Conservation (phyloP, 2,113 vertebrate species). For the Chionodraco myersi region DNA sequence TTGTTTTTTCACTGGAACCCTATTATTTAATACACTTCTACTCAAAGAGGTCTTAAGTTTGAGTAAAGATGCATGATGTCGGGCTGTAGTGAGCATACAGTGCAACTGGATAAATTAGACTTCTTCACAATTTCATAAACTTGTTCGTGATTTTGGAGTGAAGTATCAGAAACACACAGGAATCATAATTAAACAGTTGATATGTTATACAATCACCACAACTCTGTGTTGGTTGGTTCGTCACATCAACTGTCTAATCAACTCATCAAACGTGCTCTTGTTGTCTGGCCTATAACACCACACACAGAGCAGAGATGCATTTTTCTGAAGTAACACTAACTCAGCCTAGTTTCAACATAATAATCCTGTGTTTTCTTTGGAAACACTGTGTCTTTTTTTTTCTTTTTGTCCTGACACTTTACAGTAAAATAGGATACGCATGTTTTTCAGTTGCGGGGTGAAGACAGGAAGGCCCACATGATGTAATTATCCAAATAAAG, state of each 20-base stretch:
- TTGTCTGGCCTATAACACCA: background rate
- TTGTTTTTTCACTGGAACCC: no score
- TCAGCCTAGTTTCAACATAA: background rate
- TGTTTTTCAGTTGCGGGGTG: background rate
- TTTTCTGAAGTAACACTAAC: background rate
- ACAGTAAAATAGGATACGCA: background rate
- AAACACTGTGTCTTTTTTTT: background rate
- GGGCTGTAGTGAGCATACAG: no score
- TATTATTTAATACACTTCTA: no score
- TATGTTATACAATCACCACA: background rate
- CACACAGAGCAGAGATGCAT: background rate
- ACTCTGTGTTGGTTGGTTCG: conserved; percentile 32
- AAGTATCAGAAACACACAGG: background rate
- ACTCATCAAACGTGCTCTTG: conserved; percentile 25
- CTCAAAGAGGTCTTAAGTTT: no score
- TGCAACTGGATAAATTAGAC: no score
- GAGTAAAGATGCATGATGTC: no score
- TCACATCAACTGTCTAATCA: conserved; percentile 36
- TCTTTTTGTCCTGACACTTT: background rate
- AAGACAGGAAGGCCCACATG: conserved; percentile 22
- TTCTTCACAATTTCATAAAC: no score
- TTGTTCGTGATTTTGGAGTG: no score
- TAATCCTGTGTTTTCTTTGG: background rate
- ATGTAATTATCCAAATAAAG: conserved; percentile 59
- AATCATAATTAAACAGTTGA: background rate